Base-by-base conservation (phyloP, 2,888 invertebrate genomes). In the Brachyptera putata region DNA sequence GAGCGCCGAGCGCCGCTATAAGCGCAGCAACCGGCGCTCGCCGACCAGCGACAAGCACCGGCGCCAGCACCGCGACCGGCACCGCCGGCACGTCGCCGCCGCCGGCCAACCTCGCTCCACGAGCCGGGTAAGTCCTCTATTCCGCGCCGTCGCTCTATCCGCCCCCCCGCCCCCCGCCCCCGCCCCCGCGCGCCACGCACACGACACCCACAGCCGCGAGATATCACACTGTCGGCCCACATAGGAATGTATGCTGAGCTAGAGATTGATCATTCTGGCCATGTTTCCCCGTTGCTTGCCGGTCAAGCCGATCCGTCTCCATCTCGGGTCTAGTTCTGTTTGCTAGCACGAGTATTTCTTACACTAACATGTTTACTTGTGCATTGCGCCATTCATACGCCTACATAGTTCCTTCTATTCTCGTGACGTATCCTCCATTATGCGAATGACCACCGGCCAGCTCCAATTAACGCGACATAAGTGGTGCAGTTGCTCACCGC, bases 11-110 rank as follows among this genome's bases (percentile, higher is more conserved):
- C 77, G 90, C 71, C 86, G 91, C 67, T 91, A 90, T 75, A 92
- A 91, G 76, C 84, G 91, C 69, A 90, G 90, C 71, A 85, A 89
- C 74, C 85, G 90, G 68, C 84, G 91, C 74, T 89, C 91, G 67
- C 90, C 90, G 66, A 86, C 87, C 64, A 86, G 85, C 68, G 86
- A 87, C 71, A 86, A 86, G 72, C 83, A 87, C 67, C 84, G 88
- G 70, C 83, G 84, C 70, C 86, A 87, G 41, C 58, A 55, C 16
- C 61, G 39, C 37, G 36, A 41, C 74, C 79, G 80, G 62, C 79
- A 81, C 70, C 79, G 80, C 67, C 76, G 78, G 67, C 78, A 64
- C 73, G 48, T 61, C 83, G 84, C 71, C 86, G 59, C 41, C 25
- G 79, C 81, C 70, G 79, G 80, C 66, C 63, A 58, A 56, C 18